These are phyloP conservation scores for Rugalucina vietnamica DNA, from an alignment of 2,888 invertebrate genomes.

Conservation along the genomic window DNA sequence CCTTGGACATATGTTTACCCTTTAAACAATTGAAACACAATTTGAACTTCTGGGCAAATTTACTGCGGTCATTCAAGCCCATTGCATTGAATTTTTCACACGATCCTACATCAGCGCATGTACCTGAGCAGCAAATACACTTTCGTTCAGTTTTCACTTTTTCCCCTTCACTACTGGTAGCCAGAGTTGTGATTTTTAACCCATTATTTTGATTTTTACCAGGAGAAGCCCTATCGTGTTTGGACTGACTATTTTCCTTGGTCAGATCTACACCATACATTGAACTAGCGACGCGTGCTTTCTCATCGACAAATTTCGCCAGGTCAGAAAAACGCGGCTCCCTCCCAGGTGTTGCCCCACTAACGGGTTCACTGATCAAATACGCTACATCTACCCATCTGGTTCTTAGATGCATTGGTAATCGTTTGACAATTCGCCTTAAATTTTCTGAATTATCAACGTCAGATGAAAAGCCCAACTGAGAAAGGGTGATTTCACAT, in stretches of 20 bases:
- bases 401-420: slow-evolving; percentile 27
- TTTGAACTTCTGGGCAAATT: slow-evolving; percentile 16
- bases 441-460: slow-evolving; percentile 36
- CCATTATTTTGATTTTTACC: neutral
- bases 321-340: slow-evolving; percentile 37
- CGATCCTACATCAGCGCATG: slow-evolving; percentile 15
- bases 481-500: slow-evolving; percentile 33
- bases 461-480: slow-evolving; percentile 34
- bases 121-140: slow-evolving; percentile 31
- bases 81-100: slow-evolving; percentile 28
- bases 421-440: slow-evolving; percentile 27
- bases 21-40: slow-evolving; percentile 45
- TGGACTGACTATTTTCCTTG: slow-evolving; percentile 5
- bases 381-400: slow-evolving; percentile 42
- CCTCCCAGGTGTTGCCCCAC: slow-evolving; percentile 13
- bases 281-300: slow-evolving; percentile 22
- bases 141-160: neutral
- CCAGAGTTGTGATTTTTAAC: neutral
- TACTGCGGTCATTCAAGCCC: slow-evolving; percentile 9
- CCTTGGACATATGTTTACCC: slow-evolving; percentile 26
- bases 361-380: slow-evolving; percentile 16
- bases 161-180: neutral
- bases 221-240: neutral
- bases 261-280: slow-evolving; percentile 27
- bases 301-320: slow-evolving; percentile 28